Percentiles rank a stretch among this genome's conserved stretches.
Conservation (phyloP, 2,113 vertebrate species). For the Chamaetylas fuelleborni region DNA sequence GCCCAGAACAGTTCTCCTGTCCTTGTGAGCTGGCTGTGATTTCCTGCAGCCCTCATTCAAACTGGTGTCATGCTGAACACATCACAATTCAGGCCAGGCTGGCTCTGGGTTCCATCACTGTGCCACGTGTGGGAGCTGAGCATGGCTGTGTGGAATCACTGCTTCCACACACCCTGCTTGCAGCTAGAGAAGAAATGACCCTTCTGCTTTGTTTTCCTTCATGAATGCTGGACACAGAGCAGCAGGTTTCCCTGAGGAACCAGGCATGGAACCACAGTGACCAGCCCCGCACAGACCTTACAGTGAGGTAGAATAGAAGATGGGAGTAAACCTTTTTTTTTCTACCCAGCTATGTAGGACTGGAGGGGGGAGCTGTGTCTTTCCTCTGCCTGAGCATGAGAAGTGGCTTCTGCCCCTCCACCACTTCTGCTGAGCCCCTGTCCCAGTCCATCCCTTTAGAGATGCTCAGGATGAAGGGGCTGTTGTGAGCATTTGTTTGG, state of each 20-base stretch:
- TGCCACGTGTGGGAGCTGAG: accelerated
- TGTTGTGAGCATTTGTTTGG: not conserved
- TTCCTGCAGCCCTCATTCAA: accelerated
- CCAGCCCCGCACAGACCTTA: not conserved
- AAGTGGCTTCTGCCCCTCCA: accelerated
- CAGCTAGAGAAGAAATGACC: not conserved
- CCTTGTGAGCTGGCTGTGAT: not conserved
- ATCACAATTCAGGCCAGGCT: not conserved
- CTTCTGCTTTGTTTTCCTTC: not conserved
- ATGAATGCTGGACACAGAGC: not conserved
- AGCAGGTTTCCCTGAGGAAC: not conserved
- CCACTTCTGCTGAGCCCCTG: accelerated
- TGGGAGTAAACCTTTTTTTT: not conserved
- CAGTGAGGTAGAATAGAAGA: not conserved
- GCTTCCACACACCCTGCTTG: not conserved
- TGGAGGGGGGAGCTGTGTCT: accelerated
- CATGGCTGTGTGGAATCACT: not conserved
- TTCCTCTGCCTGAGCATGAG: not conserved
- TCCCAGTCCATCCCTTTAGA: not conserved
- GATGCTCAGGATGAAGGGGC: not conserved
- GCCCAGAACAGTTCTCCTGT: not conserved
- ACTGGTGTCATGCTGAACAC: not conserved
- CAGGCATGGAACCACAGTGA: not conserved
- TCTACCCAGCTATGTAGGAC: not conserved
- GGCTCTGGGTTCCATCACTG: not conserved